These are phyloP conservation scores for Sinodicranocentrus sp. DNA, from an alignment of 2,888 invertebrate genomes.

Conservation along the genomic window DNA sequence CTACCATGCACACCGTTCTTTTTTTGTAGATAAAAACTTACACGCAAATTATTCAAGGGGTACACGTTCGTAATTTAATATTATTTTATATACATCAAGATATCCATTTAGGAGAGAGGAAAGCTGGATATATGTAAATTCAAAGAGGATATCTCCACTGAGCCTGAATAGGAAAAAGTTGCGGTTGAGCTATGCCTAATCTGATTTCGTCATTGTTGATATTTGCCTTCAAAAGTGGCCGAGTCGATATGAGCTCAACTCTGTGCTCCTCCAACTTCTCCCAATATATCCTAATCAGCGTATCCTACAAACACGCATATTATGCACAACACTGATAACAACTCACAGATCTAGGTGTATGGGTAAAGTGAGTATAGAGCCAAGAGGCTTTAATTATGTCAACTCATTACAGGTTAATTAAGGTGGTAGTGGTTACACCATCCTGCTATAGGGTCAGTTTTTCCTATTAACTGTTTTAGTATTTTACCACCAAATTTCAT, in stretches of 20 bases:
- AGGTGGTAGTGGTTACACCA: slow-evolving; percentile 60
- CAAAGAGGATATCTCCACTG: not conserved
- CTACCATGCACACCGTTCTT: not conserved
- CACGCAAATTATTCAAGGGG: not conserved
- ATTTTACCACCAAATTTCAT: too few species aligned
- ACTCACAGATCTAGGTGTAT: too few species aligned
- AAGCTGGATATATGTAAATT: not conserved
- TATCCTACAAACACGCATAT: not conserved
- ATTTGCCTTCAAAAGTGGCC: not conserved
- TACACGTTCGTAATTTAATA: not conserved
- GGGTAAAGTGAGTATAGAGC: slow-evolving; percentile 29
- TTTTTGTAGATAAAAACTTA: not conserved
- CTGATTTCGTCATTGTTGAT: slow-evolving; percentile 33
- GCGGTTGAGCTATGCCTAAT: slow-evolving; percentile 21
- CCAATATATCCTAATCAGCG: slow-evolving; percentile 5
- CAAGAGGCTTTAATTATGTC: slow-evolving; percentile 68
- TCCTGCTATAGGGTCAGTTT: slow-evolving; percentile 42
- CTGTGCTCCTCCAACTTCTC: not conserved
- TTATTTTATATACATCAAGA: slow-evolving; percentile 1
- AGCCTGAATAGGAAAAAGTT: not conserved
- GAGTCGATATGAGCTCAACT: slow-evolving; percentile 2
- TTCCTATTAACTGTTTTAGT: slow-evolving; percentile 32
- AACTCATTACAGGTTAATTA: slow-evolving; percentile 72
- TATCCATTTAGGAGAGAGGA: not conserved
- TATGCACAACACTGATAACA: too few species aligned